Conservation (phyloP, 2,888 invertebrate genomes). For the Prosopocoilus inquinatus region DNA sequence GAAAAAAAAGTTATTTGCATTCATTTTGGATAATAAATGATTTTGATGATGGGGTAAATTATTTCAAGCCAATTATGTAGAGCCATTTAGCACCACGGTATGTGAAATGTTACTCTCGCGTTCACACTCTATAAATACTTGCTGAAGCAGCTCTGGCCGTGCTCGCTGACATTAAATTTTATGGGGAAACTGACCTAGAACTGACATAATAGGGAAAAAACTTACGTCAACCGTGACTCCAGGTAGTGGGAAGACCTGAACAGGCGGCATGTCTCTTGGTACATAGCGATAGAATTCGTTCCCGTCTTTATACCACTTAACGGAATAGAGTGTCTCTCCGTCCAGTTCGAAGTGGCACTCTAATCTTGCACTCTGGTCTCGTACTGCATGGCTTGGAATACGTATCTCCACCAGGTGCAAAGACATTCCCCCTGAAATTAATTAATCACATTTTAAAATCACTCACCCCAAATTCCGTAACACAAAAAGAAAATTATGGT, state of each 20-base stretch:
- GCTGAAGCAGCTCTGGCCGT: too few relatives aligned
- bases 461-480: neutral
- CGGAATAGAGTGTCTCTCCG: constrained; percentile 79
- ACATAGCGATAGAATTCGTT: constrained; percentile 87
- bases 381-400: constrained; percentile 78
- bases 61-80: too few relatives aligned
- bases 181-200: too few relatives aligned
- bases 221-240: constrained; percentile 87
- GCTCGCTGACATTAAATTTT: too few relatives aligned
- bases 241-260: constrained; percentile 73
- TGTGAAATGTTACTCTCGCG: too few relatives aligned
- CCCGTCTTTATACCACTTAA: constrained; percentile 91
- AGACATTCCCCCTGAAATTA: constrained; percentile 43
- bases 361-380: constrained; percentile 72
- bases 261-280: constrained; percentile 77
- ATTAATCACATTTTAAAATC: constrained; percentile 13
- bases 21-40: too few relatives aligned
- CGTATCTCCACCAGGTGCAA: constrained; percentile 74
- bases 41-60: too few relatives aligned
- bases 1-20: too few relatives aligned
- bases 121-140: too few relatives aligned
- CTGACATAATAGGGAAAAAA: constrained; percentile 29
- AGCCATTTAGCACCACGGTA: too few relatives aligned
- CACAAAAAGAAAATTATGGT: constrained; percentile 3
- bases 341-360: constrained; percentile 84